Percentiles rank a stretch among this genome's conserved stretches.
Evolutionary conservation across 1,140 invertebrate species (phyloP).

Genomic region (Meloidogyne hapla): DNA sequence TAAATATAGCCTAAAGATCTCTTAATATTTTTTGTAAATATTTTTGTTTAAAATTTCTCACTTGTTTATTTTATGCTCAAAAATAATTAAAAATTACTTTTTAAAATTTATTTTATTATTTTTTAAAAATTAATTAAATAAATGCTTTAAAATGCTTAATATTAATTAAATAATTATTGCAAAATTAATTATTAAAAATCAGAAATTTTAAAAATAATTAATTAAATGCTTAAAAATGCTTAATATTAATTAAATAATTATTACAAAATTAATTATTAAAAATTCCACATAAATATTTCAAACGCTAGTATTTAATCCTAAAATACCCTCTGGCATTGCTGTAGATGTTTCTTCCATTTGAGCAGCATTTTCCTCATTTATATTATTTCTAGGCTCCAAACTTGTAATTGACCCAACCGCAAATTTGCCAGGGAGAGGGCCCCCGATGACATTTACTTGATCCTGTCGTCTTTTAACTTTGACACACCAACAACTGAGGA

Average conservation of each 20-base stretch:
- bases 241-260: neutral
- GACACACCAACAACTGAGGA: constrained; percentile 51
- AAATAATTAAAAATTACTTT: neutral
- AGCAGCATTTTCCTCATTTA: neutral
- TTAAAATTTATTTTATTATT: no score
- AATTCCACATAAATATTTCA: no score
- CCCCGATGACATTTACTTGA: constrained; percentile 5
- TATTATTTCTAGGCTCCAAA: neutral
- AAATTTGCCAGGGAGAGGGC: neutral
- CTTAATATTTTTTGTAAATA: neutral
- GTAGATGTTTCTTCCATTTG: neutral
- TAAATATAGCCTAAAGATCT: no score
- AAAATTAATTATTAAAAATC: neutral
- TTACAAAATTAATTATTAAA: neutral
- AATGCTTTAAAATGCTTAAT: no score
- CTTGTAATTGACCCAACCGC: neutral
- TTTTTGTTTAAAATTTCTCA: neutral
- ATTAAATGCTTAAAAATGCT: no score
- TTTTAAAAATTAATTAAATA: no score
- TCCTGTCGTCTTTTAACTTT: constrained; percentile 39
- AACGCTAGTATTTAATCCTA: constrained; percentile 3
- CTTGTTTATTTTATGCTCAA: neutral
- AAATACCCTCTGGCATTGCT: neutral
- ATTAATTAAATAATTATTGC: neutral
- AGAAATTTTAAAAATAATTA: no score